Conservation (phyloP, 2,113 vertebrate genomes). For the Gobio gobio region DNA sequence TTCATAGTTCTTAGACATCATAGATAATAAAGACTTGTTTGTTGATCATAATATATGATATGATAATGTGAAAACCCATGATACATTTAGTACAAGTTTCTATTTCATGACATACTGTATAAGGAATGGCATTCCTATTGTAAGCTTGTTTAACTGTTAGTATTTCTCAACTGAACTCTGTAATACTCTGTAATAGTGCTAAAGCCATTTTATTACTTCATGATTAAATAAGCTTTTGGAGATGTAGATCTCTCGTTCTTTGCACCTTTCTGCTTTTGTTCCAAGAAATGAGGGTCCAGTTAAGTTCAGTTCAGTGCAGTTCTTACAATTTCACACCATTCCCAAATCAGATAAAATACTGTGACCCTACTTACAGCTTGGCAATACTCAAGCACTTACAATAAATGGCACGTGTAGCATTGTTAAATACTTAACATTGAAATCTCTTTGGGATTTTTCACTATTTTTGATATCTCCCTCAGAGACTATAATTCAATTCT, state of each 20-base stretch:
- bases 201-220: neutral
- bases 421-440: neutral
- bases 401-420: neutral
- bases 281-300: neutral
- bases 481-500: constrained; percentile 22
- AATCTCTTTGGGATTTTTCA: neutral
- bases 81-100: neutral
- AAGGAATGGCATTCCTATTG: neutral
- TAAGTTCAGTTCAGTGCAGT: neutral
- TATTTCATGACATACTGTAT: neutral
- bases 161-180: neutral
- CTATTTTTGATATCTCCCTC: neutral
- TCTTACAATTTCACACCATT: neutral
- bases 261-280: neutral
- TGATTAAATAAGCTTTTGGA: neutral
- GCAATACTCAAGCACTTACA: neutral
- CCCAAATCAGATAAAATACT: neutral
- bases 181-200: neutral
- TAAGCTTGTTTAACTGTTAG: neutral
- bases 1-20: neutral
- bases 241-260: neutral
- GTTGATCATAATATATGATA: neutral
- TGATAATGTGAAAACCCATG: neutral
- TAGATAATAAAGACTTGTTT: neutral
- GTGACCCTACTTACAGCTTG: neutral